phyloP scores from a whole-genome alignment of 2,113 vertebrate species.

The Alaudala cheleensis region DNA sequence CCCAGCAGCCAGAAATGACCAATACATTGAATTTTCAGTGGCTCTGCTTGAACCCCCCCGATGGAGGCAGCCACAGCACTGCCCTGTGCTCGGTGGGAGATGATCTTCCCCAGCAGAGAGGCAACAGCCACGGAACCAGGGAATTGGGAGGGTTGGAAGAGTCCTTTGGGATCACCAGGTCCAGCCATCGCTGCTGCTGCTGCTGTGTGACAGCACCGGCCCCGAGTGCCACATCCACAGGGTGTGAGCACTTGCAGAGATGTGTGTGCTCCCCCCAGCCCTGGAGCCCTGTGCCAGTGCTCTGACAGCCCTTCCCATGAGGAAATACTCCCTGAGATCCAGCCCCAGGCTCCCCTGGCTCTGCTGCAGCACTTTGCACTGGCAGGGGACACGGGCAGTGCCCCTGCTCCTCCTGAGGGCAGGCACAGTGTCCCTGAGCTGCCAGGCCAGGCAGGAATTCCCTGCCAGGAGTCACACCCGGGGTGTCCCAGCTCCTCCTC shows the following conservation, averaged over 20 bases:
- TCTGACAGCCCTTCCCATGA: neutral
- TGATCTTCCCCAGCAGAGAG: neutral
- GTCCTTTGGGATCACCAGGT: rapidly evolving
- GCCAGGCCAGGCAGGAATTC: neutral
- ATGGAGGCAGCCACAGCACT: rapidly evolving
- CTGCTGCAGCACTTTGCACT: rapidly evolving
- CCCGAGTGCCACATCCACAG: too few species aligned
- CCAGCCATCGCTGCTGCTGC: neutral
- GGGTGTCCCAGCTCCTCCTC: neutral
- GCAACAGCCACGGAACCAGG: neutral
- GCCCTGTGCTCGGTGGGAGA: rapidly evolving
- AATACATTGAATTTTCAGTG: rapidly evolving
- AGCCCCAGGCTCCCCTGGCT: neutral
- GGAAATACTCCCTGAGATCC: rapidly evolving
- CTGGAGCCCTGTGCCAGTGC: neutral
- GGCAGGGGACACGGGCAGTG: neutral
- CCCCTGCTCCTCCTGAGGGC: neutral
- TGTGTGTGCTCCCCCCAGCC: neutral
- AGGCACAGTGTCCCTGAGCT: neutral
- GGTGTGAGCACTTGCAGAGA: neutral
- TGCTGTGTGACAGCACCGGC: too few species aligned
- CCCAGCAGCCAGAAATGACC: neutral
- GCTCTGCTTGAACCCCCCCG: rapidly evolving
- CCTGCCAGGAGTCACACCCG: neutral
- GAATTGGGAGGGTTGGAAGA: rapidly evolving